Conservation (phyloP, 2,113 vertebrate species). For the Ailuropoda melanoleuca region DNA sequence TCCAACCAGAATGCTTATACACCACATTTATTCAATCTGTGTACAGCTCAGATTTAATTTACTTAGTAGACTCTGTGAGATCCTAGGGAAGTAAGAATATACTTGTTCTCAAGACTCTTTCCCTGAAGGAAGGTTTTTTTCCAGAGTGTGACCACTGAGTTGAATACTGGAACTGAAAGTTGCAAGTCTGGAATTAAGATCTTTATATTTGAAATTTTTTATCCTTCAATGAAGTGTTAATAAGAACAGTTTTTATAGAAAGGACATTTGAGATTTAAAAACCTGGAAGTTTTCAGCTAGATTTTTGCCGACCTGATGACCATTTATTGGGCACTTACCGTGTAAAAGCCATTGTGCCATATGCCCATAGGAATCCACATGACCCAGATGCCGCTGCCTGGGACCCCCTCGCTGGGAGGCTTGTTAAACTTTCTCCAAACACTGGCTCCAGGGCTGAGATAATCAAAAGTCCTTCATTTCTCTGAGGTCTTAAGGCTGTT, state of each 20-base stretch:
- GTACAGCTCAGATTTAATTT: not conserved
- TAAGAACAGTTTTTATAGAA: not conserved
- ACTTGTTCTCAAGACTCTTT: not conserved
- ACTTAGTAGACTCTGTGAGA: not conserved
- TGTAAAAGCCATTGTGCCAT: not conserved
- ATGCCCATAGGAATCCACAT: rapidly evolving
- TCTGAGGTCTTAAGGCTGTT: not conserved
- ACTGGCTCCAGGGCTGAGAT: not conserved
- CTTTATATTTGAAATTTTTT: not conserved
- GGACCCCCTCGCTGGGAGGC: not conserved
- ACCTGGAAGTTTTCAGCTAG: not conserved
- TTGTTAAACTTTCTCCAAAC: not conserved
- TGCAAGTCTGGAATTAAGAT: not conserved
- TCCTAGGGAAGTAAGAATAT: not conserved
- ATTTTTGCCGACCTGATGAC: not conserved
- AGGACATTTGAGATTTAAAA: not conserved
- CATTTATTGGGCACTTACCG: not conserved
- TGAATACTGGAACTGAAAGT: not conserved
- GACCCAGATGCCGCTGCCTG: not conserved
- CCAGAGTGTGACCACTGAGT: not conserved
- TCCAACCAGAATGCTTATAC: not conserved
- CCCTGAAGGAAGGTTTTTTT: not conserved
- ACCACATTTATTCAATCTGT: not conserved
- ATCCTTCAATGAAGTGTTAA: not conserved
- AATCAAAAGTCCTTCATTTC: not conserved